Conservation (phyloP, 1,140 invertebrate genomes). For the Magallana ariakensis region DNA sequence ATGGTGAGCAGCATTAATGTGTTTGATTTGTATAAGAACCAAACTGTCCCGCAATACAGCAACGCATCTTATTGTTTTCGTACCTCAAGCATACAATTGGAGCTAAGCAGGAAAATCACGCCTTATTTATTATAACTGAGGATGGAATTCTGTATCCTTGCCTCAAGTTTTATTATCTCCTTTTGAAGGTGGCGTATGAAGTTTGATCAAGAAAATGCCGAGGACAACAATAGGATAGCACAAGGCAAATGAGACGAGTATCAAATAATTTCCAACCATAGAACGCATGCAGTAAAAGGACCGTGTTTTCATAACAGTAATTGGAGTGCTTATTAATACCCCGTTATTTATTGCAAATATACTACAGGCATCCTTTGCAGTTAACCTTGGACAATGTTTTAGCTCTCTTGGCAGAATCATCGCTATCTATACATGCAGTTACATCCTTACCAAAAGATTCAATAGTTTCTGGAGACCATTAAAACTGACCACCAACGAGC, state of each 20-base stretch:
- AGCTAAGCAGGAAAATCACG: neutral
- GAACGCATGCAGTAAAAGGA: neutral
- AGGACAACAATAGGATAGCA: neutral
- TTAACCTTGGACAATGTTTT: neutral
- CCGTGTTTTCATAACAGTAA: neutral
- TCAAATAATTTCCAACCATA: too few relatives aligned
- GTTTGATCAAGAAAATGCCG: neutral
- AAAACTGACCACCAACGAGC: neutral
- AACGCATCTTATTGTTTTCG: constrained; percentile 6
- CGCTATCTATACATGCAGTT: neutral
- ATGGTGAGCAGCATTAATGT: neutral
- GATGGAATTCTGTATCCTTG: constrained; percentile 6
- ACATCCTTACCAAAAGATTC: neutral
- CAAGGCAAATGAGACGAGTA: too few relatives aligned
- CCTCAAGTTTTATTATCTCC: neutral
- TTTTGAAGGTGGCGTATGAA: neutral
- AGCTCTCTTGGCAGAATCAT: neutral
- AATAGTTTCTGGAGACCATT: neutral
- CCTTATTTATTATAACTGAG: neutral
- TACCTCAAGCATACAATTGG: neutral
- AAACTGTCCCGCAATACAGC: neutral
- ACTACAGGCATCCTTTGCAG: neutral
- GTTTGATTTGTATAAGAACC: neutral
- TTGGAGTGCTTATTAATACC: neutral
- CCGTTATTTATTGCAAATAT: neutral